Conservation (phyloP, 2,797 vertebrate species). For the Craterocephalus amniculus region DNA sequence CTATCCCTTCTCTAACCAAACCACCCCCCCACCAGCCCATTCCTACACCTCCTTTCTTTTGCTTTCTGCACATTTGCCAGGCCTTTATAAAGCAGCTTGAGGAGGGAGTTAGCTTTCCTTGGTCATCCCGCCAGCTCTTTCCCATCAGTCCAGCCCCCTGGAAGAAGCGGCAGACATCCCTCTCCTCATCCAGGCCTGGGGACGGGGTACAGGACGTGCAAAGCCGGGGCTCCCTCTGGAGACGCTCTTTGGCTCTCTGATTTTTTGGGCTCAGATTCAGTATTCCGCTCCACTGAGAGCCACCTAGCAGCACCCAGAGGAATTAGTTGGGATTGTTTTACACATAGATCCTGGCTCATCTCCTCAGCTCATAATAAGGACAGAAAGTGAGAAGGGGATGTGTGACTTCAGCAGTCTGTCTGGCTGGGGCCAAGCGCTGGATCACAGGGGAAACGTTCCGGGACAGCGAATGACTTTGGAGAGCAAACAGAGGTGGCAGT, state of each 20-base stretch:
- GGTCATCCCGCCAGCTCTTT: constrained; percentile 74
- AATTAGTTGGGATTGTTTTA: constrained; percentile 49
- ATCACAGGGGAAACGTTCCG: constrained; percentile 37
- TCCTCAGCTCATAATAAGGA: constrained; percentile 37
- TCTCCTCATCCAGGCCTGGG: constrained; percentile 31
- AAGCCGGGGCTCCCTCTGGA: constrained; percentile 51
- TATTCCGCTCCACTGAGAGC: constrained; percentile 27
- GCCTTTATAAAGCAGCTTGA: constrained; percentile 75
- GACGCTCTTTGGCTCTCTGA: constrained; percentile 32
- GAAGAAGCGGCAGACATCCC: constrained; percentile 67
- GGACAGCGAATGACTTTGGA: constrained; percentile 53
- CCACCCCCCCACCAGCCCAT: constrained; percentile 7
- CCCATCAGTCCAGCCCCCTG: constrained; percentile 82
- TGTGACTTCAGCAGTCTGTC: constrained; percentile 48
- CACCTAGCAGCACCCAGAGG: constrained; percentile 53
- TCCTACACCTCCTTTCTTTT: constrained; percentile 43
- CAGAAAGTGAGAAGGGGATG: constrained; percentile 31
- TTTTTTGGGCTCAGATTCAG: constrained; percentile 44
- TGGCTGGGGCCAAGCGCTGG: constrained; percentile 36
- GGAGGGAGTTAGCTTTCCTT: constrained; percentile 67
- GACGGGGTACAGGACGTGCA: constrained; percentile 35
- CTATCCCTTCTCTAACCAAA: constrained; percentile 23
- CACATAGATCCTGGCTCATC: constrained; percentile 52
- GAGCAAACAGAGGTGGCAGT: constrained; percentile 47
- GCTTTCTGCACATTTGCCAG: constrained; percentile 66